phyloP scores from a whole-genome alignment of 2,797 vertebrate species.

The Anisognathus igniventris region DNA sequence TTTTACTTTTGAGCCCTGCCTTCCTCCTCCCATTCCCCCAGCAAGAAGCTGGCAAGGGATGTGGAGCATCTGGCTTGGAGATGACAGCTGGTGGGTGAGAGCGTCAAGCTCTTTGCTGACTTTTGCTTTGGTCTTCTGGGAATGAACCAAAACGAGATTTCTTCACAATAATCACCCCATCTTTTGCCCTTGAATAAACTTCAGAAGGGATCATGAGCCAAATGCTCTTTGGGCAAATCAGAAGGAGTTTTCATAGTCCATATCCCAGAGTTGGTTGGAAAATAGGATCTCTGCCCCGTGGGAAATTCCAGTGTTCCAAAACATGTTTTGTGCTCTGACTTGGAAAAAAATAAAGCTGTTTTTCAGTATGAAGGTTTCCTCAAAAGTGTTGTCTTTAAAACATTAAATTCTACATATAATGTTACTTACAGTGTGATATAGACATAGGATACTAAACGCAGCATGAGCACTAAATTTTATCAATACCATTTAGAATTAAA shows the following conservation, averaged over 20 bases:
- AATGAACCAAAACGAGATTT: conserved; percentile 1
- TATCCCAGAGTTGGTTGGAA: neutral
- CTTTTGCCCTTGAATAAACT: conserved; percentile 32
- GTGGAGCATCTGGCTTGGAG: conserved; percentile 1
- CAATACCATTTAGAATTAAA: neutral
- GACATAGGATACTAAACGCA: neutral
- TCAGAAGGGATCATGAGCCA: neutral
- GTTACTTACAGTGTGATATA: neutral
- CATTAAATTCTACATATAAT: neutral
- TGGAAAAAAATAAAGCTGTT: neutral
- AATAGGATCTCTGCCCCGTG: neutral
- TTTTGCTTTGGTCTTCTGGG: conserved; percentile 12
- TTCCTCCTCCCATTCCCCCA: neutral
- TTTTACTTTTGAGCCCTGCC: neutral
- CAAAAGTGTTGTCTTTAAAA: neutral
- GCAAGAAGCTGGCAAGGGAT: conserved; percentile 4
- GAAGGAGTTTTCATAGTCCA: neutral
- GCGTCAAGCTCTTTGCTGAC: neutral
- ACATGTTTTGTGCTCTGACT: neutral
- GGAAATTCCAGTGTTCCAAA: conserved; percentile 10
- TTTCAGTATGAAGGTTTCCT: neutral
- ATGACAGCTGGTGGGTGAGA: conserved; percentile 22
- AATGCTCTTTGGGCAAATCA: neutral
- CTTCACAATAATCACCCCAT: neutral
- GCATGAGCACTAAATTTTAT: neutral